These are phyloP conservation scores for Myopa testacea DNA, from an alignment of 2,888 invertebrate genomes.

Conservation along the genomic window DNA sequence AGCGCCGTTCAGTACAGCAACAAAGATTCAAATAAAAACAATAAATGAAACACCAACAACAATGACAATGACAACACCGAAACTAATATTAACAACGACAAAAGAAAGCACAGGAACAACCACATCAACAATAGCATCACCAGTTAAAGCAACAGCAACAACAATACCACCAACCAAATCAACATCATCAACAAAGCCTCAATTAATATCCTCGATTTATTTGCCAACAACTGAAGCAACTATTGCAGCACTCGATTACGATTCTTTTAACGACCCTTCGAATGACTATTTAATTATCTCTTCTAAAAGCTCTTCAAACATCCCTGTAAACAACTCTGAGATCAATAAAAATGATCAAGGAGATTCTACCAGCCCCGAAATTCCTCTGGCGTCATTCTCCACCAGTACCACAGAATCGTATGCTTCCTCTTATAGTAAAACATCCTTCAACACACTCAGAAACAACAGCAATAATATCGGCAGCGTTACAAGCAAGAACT, in stretches of 20 bases:
- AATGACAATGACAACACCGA: conserved; percentile 11
- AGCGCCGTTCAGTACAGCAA: neutral
- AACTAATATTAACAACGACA: neutral
- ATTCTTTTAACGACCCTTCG: neutral
- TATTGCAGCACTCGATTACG: neutral
- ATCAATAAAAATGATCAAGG: neutral
- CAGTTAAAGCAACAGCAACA: neutral
- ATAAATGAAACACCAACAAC: conserved; percentile 25
- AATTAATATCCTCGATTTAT: neutral
- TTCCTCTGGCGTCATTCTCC: neutral
- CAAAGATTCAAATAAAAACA: neutral
- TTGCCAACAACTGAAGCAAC: conserved; percentile 25
- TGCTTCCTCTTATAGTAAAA: neutral
- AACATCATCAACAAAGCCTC: neutral
- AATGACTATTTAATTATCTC: neutral
- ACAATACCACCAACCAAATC: neutral
- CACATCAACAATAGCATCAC: conserved; percentile 16
- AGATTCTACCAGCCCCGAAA: neutral
- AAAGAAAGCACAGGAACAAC: conserved; percentile 3
- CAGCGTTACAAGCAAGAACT: no score
- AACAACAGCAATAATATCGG: neutral
- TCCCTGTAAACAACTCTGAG: neutral
- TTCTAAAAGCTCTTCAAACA: neutral
- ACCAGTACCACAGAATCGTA: neutral
- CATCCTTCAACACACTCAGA: neutral